Base-by-base conservation (phyloP, 2,888 invertebrate genomes). In the Tachystola acroxantha region DNA sequence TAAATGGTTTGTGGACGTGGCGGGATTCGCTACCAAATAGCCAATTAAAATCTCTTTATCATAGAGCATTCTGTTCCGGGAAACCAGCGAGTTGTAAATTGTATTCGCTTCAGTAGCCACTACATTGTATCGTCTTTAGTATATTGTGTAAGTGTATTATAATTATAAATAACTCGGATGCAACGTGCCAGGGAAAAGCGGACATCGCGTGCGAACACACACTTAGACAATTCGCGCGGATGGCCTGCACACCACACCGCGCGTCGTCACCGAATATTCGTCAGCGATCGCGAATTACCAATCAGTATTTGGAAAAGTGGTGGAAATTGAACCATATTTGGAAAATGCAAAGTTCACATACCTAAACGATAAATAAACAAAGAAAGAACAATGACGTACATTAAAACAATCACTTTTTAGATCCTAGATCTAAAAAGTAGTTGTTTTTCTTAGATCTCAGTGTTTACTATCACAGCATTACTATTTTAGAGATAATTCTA, bases 151-250 rank as follows among this genome's bases (percentile, higher is more conserved):
- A 48, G 37, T 34, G 37, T 44, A 56, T 34, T 54, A 54, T 53
- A 60, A 56, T 34, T 54, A 54, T 53, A 60, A 58, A 63, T 59
- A 57, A 43, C 50, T 53, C 39, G 34, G 37, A 52, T 43, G 45
- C 46, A 48, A 46, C 49, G 37, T 39, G 36, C 38, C 16, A 45
- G 48, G 46, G 47, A 48, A 58, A 48, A 50, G 43, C 40, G 42
- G 39, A 36, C 43, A 47, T 64, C 51, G 58, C 61, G 61, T 64
- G 58, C 25, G 35, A 37, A 33, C 40, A 3, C 27, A 22, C 32
- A 35, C 37, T 14, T 26, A 41, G 22, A 34, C 30, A 34, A 16
- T 14, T 22, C 28, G 27, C 38, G 25, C 27, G 30, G 32, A 32
- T 28, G 14, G 13, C 37, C 7, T 10, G n/a, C 32, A 40, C 43